phyloP scores from a whole-genome alignment of 2,797 vertebrate genomes.

The Triplophysa bombifrons region DNA sequence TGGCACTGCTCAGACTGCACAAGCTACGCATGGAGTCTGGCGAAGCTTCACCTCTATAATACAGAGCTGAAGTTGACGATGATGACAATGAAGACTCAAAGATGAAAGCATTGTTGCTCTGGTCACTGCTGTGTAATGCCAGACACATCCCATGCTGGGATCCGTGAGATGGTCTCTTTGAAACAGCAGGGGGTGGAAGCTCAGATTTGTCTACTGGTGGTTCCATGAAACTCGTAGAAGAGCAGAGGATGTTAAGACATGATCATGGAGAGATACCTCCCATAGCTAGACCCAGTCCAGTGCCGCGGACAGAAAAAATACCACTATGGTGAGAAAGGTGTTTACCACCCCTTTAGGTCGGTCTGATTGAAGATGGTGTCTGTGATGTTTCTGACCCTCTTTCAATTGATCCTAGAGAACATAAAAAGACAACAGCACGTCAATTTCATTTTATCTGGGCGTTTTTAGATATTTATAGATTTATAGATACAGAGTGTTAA shows the following conservation, averaged over 20 bases:
- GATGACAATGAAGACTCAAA: slow-evolving; percentile 61
- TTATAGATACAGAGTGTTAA: not conserved
- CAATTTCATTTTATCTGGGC: not conserved
- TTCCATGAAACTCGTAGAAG: slow-evolving; percentile 12
- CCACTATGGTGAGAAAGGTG: not conserved
- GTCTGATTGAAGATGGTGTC: not conserved
- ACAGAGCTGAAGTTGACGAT: slow-evolving; percentile 60
- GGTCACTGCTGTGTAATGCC: slow-evolving; percentile 71
- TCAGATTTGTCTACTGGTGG: slow-evolving; percentile 63
- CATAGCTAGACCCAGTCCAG: slow-evolving; percentile 2
- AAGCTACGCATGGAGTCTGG: slow-evolving; percentile 66
- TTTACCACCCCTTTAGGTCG: slow-evolving; percentile 2
- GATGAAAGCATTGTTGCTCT: slow-evolving; percentile 75
- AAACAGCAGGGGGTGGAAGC: slow-evolving; percentile 36
- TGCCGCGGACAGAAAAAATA: slow-evolving; percentile 1
- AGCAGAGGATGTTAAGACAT: slow-evolving; percentile 5
- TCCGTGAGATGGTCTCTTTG: slow-evolving; percentile 46
- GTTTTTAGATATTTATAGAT: not conserved
- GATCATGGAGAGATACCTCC: not conserved
- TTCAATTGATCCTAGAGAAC: slow-evolving; percentile 14
- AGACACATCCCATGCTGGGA: slow-evolving; percentile 68
- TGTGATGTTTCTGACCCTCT: not conserved
- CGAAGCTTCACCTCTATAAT: slow-evolving; percentile 60
- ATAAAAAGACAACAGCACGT: slow-evolving; percentile 7
- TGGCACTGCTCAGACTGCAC: slow-evolving; percentile 57